These are phyloP conservation scores for Sminthopsis crassicaudata DNA, from an alignment of 2,113 vertebrate species.

Conservation along the genomic window DNA sequence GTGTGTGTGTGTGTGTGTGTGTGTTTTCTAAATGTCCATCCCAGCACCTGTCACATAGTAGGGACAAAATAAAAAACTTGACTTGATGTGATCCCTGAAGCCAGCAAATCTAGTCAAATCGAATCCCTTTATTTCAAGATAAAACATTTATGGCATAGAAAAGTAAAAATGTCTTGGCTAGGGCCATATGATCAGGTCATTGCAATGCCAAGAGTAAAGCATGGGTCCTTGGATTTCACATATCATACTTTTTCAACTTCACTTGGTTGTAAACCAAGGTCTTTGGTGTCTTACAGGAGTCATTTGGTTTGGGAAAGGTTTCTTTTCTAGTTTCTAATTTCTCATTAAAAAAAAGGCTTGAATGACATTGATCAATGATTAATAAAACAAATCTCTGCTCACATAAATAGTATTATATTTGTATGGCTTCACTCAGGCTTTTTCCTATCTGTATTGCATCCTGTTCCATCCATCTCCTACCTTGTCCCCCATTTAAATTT, in stretches of 20 bases:
- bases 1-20: too few species aligned
- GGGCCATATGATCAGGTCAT: not conserved
- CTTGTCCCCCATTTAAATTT: not conserved
- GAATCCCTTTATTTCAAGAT: not conserved
- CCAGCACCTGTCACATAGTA: not conserved
- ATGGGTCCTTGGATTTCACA: not conserved
- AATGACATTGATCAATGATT: not conserved
- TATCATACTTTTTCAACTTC: not conserved
- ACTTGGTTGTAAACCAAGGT: not conserved
- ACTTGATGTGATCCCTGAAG: not conserved
- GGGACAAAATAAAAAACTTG: not conserved
- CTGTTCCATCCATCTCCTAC: not conserved
- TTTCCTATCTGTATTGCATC: not conserved
- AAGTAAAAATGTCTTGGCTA: not conserved
- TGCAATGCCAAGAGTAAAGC: not conserved
- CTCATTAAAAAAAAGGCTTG: not conserved
- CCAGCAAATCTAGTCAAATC: not conserved
- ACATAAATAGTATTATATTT: not conserved
- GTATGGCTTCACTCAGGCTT: not conserved
- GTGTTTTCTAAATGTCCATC: not conserved
- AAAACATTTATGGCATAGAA: not conserved
- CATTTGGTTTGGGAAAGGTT: not conserved
- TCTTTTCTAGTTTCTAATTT: not conserved
- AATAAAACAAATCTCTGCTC: not conserved
- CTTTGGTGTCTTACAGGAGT: not conserved